Conservation (phyloP, 2,113 vertebrate genomes). For the Solea solea region DNA sequence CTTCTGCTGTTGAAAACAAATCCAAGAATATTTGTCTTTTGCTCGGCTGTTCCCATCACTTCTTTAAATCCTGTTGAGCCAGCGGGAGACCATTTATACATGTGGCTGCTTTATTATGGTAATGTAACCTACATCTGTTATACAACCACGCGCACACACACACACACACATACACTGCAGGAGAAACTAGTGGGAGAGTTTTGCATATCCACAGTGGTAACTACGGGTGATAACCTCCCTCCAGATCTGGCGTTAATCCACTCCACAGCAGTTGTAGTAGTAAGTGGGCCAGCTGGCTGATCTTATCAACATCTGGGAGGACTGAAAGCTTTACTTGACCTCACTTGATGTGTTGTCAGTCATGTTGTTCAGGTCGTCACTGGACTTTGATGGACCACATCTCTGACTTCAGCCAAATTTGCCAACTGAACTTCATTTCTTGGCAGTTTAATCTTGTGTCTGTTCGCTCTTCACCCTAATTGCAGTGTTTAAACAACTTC, state of each 20-base stretch:
- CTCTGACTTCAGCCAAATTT: too few species aligned
- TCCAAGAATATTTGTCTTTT: constrained; percentile 23
- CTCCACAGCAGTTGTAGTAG: constrained; percentile 9
- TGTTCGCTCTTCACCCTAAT: not conserved
- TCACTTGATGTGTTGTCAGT: constrained; percentile 4
- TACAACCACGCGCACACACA: constrained; percentile 17
- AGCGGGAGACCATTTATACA: constrained; percentile 35
- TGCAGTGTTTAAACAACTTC: too few species aligned
- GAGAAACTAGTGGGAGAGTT: constrained; percentile 21
- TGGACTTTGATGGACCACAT: constrained; percentile 38
- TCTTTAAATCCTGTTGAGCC: constrained; percentile 28
- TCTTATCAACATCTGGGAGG: constrained; percentile 48
- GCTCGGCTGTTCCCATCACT: constrained; percentile 1
- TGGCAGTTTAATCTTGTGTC: not conserved
- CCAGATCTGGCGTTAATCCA: constrained; percentile 55
- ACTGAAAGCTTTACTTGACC: constrained; percentile 36
- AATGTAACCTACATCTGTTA: constrained; percentile 66
- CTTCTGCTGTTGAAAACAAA: not conserved
- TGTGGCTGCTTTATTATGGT: constrained; percentile 63
- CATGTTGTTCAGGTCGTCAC: constrained; percentile 26
- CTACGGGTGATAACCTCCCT: constrained; percentile 50
- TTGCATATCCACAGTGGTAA: constrained; percentile 35
- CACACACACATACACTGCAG: constrained; percentile 19
- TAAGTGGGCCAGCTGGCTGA: constrained; percentile 23
- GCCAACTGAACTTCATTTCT: not conserved